Percentiles rank a stretch among this genome's conserved stretches.
Evolutionary conservation across 2,113 vertebrate species (phyloP).

Genomic region (Corynorhinus townsendii): DNA sequence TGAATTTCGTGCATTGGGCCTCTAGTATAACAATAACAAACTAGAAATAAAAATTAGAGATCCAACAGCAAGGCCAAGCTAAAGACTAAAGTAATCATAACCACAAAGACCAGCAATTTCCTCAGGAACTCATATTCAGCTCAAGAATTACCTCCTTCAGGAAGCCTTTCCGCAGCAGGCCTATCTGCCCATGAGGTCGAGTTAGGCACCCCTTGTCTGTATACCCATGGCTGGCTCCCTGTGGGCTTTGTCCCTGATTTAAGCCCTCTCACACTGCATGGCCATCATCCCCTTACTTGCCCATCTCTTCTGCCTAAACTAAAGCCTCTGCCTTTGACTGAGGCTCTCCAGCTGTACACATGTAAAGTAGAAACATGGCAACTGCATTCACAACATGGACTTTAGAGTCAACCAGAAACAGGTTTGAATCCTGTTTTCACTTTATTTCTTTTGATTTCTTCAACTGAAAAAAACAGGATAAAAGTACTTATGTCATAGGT

Average conservation of each 20-base stretch:
- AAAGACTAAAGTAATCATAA: background rate
- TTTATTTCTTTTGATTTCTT: background rate
- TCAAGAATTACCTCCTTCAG: background rate
- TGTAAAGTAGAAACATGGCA: background rate
- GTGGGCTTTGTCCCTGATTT: background rate
- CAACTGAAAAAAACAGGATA: background rate
- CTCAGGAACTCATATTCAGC: background rate
- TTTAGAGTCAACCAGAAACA: background rate
- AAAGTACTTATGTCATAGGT: background rate
- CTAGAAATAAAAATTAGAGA: background rate
- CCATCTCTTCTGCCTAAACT: background rate
- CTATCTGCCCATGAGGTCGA: rapidly evolving
- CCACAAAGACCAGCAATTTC: background rate
- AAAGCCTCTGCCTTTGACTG: background rate
- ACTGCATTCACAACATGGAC: background rate
- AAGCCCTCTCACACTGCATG: too few relatives aligned
- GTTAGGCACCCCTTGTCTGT: background rate
- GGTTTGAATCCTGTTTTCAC: background rate
- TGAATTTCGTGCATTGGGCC: too few relatives aligned
- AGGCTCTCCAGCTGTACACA: background rate
- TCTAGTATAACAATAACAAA: background rate
- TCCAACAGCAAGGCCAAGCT: background rate
- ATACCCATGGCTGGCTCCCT: background rate
- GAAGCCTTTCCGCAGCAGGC: background rate
- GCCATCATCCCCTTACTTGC: background rate